Evolutionary conservation across 2,113 vertebrate genomes (phyloP).

Genomic region (Tragelaphus buxtoni): DNA sequence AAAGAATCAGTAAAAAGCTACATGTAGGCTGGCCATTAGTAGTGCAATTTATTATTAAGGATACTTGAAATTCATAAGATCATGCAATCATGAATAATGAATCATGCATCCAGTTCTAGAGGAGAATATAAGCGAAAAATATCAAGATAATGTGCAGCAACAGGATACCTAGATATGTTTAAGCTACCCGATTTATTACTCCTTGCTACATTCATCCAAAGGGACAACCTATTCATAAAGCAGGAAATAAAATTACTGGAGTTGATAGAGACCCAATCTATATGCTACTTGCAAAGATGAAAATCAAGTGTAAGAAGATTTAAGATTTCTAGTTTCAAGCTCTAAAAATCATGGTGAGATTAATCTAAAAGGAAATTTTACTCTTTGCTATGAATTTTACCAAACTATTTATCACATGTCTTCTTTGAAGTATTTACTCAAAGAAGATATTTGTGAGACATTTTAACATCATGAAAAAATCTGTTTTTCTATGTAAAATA

Average conservation of each 20-base stretch:
- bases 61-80: neutral
- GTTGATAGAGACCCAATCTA: neutral
- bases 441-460: neutral
- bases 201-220: constrained; percentile 7
- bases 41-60: neutral
- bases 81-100: neutral
- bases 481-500: neutral
- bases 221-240: neutral
- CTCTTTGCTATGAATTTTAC: neutral
- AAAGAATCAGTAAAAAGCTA: neutral
- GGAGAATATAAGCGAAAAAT: neutral
- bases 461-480: neutral
- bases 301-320: neutral
- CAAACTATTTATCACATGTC: neutral
- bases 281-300: neutral
- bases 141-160: neutral
- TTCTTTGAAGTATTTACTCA: neutral
- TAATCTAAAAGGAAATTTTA: neutral
- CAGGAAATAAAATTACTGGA: neutral
- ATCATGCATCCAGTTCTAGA: neutral
- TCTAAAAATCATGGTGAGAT: neutral
- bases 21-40: neutral
- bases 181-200: neutral
- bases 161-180: neutral
- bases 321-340: neutral